Base-by-base conservation (phyloP, 1,140 invertebrate genomes). In the Drosophila yakuba region DNA sequence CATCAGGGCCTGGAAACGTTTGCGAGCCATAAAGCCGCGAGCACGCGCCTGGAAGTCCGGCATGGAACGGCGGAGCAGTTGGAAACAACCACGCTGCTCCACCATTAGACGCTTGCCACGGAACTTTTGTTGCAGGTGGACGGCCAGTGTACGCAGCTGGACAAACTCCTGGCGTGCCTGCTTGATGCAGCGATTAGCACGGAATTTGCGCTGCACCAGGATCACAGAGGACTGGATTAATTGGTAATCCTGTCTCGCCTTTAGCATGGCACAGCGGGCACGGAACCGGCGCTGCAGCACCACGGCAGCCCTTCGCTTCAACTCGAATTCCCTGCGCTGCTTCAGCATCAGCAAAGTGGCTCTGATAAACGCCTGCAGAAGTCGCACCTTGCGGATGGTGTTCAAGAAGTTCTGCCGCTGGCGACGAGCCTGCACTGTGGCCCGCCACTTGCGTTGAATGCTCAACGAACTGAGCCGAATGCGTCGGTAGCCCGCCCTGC, bases 211-310 rank as follows among this genome's bases (percentile, higher is more conserved):
- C 55, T 93, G 93, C 20, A 94, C 48, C 2, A 82, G 69, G 45
- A 91, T 73, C 0, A 80, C 63, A 11, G 79, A 75, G 8, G 66
- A 55, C 1, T 68, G 79, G 7, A 93, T 54, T 8, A 66, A 50
- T 20, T 93, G 67, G 80, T 91, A 94, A 20, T 92, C 63, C 12
- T 47, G 58, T n/a, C 80, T 85, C 2, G 84, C 56, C 23, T 28
- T 50, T 48, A 93, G 86, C 50, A 86, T 63, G 6, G 71, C 78
- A 50, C 92, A 69, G 3, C 71, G 76, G 17, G 93, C 92, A 68
- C 93, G 93, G 81, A 92, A 95, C 61, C 92, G 93, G 2, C 58
- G 74, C 80, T 96, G 95, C n/a, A 95, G 74, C 0, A 76, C 47
- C 14, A 93, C 72, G 25, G 91, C 91, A 8, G 93, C 90, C 12